Evolutionary conservation across 2,113 vertebrate genomes (phyloP).

Genomic region (Cynopterus brachyotis): DNA sequence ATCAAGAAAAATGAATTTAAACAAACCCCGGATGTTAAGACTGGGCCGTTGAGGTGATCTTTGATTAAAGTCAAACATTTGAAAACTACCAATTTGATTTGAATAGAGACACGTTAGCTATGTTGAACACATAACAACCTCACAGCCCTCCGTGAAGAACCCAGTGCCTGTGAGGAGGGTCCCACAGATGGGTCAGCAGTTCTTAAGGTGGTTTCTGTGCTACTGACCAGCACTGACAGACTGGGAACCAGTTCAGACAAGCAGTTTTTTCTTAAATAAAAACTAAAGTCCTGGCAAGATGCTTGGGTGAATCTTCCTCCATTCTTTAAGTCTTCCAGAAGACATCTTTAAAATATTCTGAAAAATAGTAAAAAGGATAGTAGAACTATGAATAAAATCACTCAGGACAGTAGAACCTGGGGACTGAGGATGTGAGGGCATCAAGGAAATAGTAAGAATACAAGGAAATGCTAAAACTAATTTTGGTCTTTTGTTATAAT

Average conservation of each 20-base stretch:
- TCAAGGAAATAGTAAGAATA: neutral
- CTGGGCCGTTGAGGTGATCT: neutral
- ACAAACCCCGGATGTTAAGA: neutral
- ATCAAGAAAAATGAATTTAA: conserved; percentile 22
- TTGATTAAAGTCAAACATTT: conserved; percentile 39
- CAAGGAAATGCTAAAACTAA: neutral
- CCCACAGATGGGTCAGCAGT: neutral
- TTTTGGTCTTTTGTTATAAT: neutral
- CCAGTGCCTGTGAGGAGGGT: fast-evolving
- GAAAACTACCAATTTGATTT: neutral
- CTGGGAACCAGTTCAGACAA: neutral
- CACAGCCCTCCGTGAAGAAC: neutral
- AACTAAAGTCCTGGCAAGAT: neutral
- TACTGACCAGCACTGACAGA: neutral
- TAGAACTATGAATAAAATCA: neutral
- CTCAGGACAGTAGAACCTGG: neutral
- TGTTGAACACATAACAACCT: neutral
- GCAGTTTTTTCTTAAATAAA: neutral
- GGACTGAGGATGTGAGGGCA: neutral
- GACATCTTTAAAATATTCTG: conserved; percentile 35
- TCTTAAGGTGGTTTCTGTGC: neutral
- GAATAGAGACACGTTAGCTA: neutral
- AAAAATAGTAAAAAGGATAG: conserved; percentile 17
- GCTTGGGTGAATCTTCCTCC: neutral
- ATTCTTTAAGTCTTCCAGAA: conserved; percentile 3